Evolutionary conservation across 2,113 vertebrate species (phyloP).

Genomic region (Clarias gariepinus): DNA sequence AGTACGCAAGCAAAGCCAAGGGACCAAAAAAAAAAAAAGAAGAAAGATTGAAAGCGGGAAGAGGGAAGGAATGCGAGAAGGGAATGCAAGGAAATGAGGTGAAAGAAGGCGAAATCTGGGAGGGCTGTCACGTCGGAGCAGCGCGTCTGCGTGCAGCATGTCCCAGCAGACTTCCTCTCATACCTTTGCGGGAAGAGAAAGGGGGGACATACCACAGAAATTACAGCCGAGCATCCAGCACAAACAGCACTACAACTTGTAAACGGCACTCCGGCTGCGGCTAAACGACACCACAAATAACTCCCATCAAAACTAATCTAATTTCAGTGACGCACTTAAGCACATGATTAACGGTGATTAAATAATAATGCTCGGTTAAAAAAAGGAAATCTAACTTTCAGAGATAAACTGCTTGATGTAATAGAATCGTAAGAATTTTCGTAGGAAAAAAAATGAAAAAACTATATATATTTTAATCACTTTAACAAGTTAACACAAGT

Average conservation of each 20-base stretch:
- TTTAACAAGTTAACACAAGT: no score
- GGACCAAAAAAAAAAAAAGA: background rate
- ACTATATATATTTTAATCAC: background rate
- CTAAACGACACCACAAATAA: constrained; percentile 19
- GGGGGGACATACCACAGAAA: constrained; percentile 62
- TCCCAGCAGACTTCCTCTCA: constrained; percentile 80
- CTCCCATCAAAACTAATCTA: no score
- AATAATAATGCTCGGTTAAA: background rate
- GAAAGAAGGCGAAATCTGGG: constrained; percentile 16
- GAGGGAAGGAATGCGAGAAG: constrained; percentile 68
- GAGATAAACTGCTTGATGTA: background rate
- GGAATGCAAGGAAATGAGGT: constrained; percentile 72
- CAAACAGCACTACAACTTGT: constrained; percentile 47
- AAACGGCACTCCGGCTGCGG: constrained; percentile 16
- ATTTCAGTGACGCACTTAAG: background rate
- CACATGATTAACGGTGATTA: background rate
- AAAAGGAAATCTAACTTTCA: background rate
- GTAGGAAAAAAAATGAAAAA: background rate
- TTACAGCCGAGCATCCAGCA: constrained; percentile 59
- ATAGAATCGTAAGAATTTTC: background rate
- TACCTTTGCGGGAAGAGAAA: constrained; percentile 59
- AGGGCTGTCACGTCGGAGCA: constrained; percentile 74
- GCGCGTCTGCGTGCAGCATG: constrained; percentile 76
- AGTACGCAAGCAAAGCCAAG: constrained; percentile 70
- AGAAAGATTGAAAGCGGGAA: constrained; percentile 71